Percentiles rank a stretch among this genome's conserved stretches.
phyloP scores from a whole-genome alignment of 2,797 vertebrate species.

The Gymnoscopelus microlampas region DNA sequence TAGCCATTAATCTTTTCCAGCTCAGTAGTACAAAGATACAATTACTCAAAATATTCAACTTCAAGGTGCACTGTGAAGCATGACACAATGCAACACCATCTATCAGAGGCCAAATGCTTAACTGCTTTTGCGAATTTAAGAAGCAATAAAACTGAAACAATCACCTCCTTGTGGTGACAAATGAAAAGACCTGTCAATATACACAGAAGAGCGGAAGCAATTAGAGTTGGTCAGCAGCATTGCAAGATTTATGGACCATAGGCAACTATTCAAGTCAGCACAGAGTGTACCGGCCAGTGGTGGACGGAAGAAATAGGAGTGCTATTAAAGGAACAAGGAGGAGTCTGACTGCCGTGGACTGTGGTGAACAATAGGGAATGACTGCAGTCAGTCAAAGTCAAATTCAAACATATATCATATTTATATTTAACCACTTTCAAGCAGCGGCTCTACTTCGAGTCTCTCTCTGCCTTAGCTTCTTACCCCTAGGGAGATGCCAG shows the following conservation, averaged over 20 bases:
- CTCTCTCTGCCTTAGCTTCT: too few relatives aligned
- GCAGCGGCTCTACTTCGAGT: too few relatives aligned
- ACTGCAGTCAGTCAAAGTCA: too few relatives aligned
- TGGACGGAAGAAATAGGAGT: too few relatives aligned
- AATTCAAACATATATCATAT: too few relatives aligned
- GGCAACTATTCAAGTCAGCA: conserved; percentile 39
- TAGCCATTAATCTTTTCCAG: not conserved
- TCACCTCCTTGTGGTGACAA: conserved; percentile 48
- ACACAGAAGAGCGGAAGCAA: conserved; percentile 49
- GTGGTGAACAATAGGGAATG: too few relatives aligned
- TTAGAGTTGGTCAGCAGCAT: conserved; percentile 45
- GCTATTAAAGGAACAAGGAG: too few relatives aligned
- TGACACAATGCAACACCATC: not conserved
- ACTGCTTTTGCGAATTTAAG: conserved; percentile 36
- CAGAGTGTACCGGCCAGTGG: conserved; percentile 12
- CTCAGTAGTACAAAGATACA: not conserved
- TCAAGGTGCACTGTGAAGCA: not conserved
- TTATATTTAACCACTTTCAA: too few relatives aligned
- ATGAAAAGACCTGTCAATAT: conserved; percentile 49
- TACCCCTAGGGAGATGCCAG: too few relatives aligned
- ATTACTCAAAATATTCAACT: conserved; percentile 16
- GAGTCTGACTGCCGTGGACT: too few relatives aligned
- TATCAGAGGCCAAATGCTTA: not conserved
- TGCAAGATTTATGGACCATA: conserved; percentile 37
- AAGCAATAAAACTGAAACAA: conserved; percentile 44